A percentile compares a stretch with the other conserved stretches of the same genome.
Evolutionary conservation across 2,797 vertebrate genomes (phyloP).

Genomic region (Premnoplex brunnescens): DNA sequence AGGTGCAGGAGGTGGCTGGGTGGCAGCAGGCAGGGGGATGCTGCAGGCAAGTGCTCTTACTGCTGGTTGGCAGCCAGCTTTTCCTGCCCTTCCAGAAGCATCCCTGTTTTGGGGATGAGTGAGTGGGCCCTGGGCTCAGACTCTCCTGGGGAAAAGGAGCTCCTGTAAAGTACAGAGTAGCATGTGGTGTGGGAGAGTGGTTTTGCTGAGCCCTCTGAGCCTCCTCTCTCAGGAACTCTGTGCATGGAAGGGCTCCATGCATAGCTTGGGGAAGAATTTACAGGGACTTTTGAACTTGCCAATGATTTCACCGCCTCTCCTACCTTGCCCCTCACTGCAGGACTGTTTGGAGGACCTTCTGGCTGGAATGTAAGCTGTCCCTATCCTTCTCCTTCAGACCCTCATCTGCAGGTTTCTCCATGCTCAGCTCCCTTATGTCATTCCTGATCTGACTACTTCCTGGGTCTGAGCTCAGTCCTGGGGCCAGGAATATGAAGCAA

Average conservation of each 20-base stretch:
- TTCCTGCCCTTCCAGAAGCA: neutral
- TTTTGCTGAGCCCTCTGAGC: neutral
- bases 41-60: neutral
- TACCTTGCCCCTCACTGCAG: neutral
- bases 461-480: neutral
- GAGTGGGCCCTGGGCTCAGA: neutral
- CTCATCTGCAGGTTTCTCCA: neutral
- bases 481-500: neutral
- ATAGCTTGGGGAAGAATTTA: neutral
- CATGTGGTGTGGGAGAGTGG: neutral
- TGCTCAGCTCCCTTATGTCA: neutral
- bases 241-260: neutral
- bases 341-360: neutral
- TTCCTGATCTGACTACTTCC: neutral
- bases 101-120: neutral
- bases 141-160: neutral
- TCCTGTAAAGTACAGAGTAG: neutral
- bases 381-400: neutral
- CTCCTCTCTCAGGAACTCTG: fast-evolving
- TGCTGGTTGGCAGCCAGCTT: neutral
- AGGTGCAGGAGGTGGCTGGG: neutral
- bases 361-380: neutral
- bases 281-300: neutral
- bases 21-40: neutral
- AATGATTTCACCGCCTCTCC: neutral